Conservation (phyloP, 2,113 vertebrate species). For the Grammomys surdaster region DNA sequence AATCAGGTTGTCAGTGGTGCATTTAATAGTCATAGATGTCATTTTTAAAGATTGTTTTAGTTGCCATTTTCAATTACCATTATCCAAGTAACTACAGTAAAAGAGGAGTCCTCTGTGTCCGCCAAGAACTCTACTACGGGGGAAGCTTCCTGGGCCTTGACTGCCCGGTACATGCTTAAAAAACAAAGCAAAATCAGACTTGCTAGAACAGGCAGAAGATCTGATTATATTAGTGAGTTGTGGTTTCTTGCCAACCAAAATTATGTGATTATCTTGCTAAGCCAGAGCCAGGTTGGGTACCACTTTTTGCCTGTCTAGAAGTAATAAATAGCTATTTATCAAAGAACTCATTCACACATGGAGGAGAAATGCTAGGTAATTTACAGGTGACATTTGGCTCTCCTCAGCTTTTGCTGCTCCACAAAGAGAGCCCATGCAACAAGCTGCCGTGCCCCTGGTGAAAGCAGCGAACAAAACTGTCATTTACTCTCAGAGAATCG, state of each 20-base stretch:
- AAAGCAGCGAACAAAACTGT: constrained; percentile 52
- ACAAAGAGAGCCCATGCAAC: not conserved
- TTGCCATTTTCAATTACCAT: not conserved
- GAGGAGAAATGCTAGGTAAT: constrained; percentile 44
- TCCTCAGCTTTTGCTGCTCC: constrained; percentile 56
- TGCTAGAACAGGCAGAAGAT: constrained; percentile 20
- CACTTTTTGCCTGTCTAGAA: constrained; percentile 27
- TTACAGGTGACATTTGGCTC: constrained; percentile 64
- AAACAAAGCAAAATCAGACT: constrained; percentile 4
- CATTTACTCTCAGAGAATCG: constrained; percentile 50
- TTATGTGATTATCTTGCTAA: not conserved
- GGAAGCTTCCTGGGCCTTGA: not conserved
- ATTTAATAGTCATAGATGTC: constrained; percentile 18
- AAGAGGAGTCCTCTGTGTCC: not conserved
- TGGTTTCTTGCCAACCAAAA: constrained; percentile 34
- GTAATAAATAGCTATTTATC: constrained; percentile 16
- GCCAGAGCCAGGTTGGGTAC: not conserved
- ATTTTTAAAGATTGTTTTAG: constrained; percentile 26
- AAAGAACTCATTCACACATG: constrained; percentile 49
- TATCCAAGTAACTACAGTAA: constrained; percentile 12
- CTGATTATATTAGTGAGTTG: not conserved
- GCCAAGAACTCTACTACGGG: not conserved
- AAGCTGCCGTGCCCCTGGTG: not conserved
- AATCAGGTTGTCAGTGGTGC: constrained; percentile 42
- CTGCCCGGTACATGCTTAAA: not conserved